phyloP scores from a whole-genome alignment of 2,888 invertebrate species.

The Chrysomela aeneicollis region DNA sequence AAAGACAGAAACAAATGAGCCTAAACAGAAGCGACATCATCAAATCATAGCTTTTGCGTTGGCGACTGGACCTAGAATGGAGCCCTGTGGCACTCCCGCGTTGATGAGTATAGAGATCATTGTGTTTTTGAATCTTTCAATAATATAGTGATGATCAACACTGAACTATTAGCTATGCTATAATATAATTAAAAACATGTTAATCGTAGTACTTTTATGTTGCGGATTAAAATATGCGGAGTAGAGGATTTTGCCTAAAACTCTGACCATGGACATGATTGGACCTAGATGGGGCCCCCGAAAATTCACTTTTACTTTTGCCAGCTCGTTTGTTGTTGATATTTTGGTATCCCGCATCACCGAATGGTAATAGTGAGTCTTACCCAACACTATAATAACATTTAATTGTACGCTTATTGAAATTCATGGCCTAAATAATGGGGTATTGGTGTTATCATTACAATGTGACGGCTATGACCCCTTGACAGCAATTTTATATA shows the following conservation, averaged over 20 bases:
- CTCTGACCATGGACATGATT: conserved; percentile 13
- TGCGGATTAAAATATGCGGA: not conserved
- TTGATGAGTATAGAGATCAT: too few species aligned
- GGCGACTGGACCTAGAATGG: too few species aligned
- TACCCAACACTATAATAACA: not conserved
- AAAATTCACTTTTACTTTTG: conserved; percentile 37
- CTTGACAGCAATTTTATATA: too few species aligned
- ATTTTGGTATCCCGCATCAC: conserved; percentile 20
- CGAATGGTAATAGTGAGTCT: not conserved
- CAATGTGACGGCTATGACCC: not conserved
- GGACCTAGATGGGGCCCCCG: conserved; percentile 37
- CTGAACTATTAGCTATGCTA: too few species aligned
- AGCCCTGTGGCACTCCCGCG: too few species aligned
- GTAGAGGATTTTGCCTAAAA: not conserved
- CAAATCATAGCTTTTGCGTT: too few species aligned
- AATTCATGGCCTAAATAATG: not conserved
- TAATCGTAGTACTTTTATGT: too few species aligned
- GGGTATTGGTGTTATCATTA: not conserved
- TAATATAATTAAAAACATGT: too few species aligned
- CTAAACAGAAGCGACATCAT: too few species aligned
- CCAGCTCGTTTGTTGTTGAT: conserved; percentile 26
- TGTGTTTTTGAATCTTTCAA: too few species aligned
- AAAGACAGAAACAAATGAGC: too few species aligned
- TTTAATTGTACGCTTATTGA: not conserved
- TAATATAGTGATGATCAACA: too few species aligned